Conservation (phyloP, 2,888 invertebrate species). For the Stomorhina lunata region DNA sequence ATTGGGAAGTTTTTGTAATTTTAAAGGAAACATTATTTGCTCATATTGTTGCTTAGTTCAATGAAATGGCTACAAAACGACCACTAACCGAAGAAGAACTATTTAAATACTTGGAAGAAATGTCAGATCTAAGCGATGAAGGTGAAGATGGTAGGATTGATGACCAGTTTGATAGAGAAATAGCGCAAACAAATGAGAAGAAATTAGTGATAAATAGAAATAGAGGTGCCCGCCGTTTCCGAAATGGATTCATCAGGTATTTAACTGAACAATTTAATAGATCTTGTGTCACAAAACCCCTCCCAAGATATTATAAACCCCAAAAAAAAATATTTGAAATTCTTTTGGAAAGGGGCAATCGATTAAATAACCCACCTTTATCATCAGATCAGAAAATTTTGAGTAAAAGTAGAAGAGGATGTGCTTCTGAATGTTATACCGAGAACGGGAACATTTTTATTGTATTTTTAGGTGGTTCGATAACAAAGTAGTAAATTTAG, state of each 20-base stretch:
- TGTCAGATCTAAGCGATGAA: constrained; percentile 5
- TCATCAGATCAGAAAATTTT: not conserved
- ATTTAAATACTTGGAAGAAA: constrained; percentile 16
- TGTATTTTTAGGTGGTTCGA: not conserved
- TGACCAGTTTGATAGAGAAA: not conserved
- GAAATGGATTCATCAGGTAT: not conserved
- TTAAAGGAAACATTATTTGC: not conserved
- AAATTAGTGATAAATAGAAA: constrained; percentile 4
- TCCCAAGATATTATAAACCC: not conserved
- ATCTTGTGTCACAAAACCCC: constrained; percentile 1
- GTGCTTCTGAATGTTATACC: not conserved
- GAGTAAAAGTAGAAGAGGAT: not conserved
- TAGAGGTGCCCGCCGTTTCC: not conserved
- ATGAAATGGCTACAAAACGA: not conserved
- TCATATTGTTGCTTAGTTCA: not conserved
- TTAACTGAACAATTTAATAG: not conserved
- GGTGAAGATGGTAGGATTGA: constrained; percentile 1
- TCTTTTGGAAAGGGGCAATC: no score
- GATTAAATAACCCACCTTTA: constrained; percentile 1
- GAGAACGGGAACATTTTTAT: not conserved
- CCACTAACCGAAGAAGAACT: constrained; percentile 25
- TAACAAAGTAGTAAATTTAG: not conserved
- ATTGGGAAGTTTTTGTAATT: no score
- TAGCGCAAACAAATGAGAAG: not conserved
- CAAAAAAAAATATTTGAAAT: constrained; percentile 1